A percentile compares a stretch with the other conserved stretches of the same genome.
Conservation (phyloP, 2,797 vertebrate genomes). For the Carcharodon carcharias region DNA sequence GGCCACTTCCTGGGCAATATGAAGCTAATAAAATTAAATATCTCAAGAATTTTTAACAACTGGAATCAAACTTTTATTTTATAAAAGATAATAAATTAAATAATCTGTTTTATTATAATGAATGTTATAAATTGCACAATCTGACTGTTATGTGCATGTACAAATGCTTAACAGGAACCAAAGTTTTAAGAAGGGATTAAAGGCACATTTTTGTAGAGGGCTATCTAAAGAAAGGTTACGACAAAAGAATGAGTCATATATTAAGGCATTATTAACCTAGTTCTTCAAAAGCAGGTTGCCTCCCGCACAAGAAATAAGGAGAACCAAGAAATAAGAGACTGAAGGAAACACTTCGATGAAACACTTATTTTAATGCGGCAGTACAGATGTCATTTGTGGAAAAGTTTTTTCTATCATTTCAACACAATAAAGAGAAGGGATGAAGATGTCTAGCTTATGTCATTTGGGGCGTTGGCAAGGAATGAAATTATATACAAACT, state of each 20-base stretch:
- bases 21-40: background rate
- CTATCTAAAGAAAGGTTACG: background rate
- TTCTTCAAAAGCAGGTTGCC: background rate
- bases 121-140: background rate
- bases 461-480: background rate
- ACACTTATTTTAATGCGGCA: background rate
- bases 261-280: background rate
- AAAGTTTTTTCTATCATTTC: background rate
- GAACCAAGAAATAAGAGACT: background rate
- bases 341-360: background rate
- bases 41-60: constrained; percentile 6
- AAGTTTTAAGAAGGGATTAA: background rate
- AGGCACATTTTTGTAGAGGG: background rate
- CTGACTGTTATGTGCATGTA: background rate
- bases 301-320: background rate
- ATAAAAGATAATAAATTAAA: background rate
- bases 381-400: background rate
- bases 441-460: background rate
- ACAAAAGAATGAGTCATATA: background rate
- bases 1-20: background rate
- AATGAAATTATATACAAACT: background rate
- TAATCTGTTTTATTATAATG: background rate
- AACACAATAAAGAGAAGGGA: background rate
- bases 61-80: background rate
- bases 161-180: background rate